These are phyloP conservation scores for Tiliacea citrago DNA, from an alignment of 2,888 invertebrate genomes.

Conservation along the genomic window DNA sequence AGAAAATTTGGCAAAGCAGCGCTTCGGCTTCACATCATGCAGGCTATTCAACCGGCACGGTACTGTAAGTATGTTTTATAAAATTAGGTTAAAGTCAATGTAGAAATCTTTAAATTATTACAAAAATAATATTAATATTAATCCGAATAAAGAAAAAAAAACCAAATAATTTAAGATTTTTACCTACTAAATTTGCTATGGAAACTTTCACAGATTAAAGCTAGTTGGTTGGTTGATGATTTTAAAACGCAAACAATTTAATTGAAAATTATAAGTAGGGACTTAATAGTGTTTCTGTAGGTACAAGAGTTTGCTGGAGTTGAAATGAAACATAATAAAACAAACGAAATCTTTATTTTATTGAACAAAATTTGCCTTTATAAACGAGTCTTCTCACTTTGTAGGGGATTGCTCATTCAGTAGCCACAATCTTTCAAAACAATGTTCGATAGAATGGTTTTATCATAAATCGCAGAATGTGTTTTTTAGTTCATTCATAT, in stretches of 20 bases:
- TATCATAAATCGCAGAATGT: constrained; percentile 21
- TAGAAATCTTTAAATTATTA: not conserved
- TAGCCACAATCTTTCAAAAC: not conserved
- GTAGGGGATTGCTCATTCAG: not conserved
- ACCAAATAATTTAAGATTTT: not conserved
- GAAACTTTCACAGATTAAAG: not conserved
- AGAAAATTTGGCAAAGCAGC: constrained; percentile 39
- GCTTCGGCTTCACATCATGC: constrained; percentile 25
- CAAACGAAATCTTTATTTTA: not conserved
- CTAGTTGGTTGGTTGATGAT: not conserved
- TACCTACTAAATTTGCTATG: too few relatives aligned
- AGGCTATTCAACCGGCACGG: constrained; percentile 19
- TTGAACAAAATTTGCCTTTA: not conserved
- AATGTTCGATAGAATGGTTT: not conserved
- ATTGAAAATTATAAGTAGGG: not conserved
- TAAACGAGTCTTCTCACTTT: not conserved
- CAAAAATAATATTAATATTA: too few relatives aligned
- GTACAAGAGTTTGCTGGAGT: not conserved
- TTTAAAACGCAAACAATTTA: not conserved
- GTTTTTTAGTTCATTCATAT: constrained; percentile 68
- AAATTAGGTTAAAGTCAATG: not conserved
- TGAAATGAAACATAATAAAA: not conserved
- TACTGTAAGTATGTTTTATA: constrained; percentile 22
- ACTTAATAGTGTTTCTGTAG: not conserved
- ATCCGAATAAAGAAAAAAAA: too few relatives aligned